Evolutionary conservation across 2,113 vertebrate species (phyloP), one percentile per base, ranked within the genome.

Genomic region (Oenanthe oenanthe): DNA sequence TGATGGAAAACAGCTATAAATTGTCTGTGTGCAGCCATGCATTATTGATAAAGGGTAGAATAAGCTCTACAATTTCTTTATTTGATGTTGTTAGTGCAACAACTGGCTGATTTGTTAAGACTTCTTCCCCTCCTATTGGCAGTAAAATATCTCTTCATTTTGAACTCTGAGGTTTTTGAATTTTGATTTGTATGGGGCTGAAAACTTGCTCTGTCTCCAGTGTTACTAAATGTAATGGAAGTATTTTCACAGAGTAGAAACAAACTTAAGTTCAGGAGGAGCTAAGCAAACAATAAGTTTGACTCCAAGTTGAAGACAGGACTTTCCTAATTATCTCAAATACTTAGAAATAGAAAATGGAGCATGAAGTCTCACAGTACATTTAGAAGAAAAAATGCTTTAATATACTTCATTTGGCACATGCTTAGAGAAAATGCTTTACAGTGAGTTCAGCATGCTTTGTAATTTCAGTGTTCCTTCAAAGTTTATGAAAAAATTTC

Each of bases 1-100:
- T 96, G 96, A 96, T 94, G 95, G 96, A 97, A 96, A 97, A 96
- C 95, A 91, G 93, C 95, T 94, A 97, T 97, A 97, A 96, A 97
- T 97, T 96, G 77, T 95, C 93, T 97, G 93, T 96, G 96, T 17
- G 4, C 95, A 93, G 80, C 96, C 95, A 96, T 97, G 96, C 95
- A 94, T 97, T 96, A 96, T 97, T 96, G 97, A 97, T 96, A 97
- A 96, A 96, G 68, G 54, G 54, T 43, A 56, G 68, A 62, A 56
- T 68, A 80, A 86, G 92, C 57, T 84, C 92, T 72, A 92, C 85
- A 94, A 94, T 97, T 97, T 96, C 95, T 96, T 96, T 95, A 95
- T 96, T 96, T 97, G 83, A 93, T 92, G 77, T 71, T 96, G 93
- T 95, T 88, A 96, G 88, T 93, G 91, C 91, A 95, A 95, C 89